A percentile compares a stretch with the other conserved stretches of the same genome.
Conservation (phyloP, 2,888 invertebrate genomes). For the Boloria euphrosyne region DNA sequence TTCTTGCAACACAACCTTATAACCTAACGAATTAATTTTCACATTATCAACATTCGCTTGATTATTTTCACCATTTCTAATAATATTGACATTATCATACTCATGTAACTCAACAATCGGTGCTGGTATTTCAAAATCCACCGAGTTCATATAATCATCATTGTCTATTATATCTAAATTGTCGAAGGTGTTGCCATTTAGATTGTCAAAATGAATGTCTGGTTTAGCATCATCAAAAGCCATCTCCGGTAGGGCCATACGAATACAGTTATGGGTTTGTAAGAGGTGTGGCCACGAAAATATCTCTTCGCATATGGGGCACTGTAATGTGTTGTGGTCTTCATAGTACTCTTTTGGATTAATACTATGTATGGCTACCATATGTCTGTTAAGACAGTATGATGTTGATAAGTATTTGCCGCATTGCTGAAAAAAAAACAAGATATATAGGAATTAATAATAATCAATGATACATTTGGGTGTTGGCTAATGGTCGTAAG, state of each 20-base stretch:
- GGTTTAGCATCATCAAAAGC: conserved; percentile 63
- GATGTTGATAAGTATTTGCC: conserved; percentile 59
- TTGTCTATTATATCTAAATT: conserved; percentile 52
- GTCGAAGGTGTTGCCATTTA: conserved; percentile 51
- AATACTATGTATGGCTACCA: conserved; percentile 53
- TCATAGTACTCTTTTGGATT: conserved; percentile 7
- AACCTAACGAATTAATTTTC: conserved; percentile 51
- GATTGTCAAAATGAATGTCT: conserved; percentile 63
- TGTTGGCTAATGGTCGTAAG: too few species aligned
- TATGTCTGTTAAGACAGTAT: conserved; percentile 61
- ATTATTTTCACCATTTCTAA: conserved; percentile 25
- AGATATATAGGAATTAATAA: not conserved
- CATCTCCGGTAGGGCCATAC: conserved; percentile 57
- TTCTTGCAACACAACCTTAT: conserved; percentile 65
- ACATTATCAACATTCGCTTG: conserved; percentile 25
- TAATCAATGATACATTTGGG: too few species aligned
- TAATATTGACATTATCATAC: conserved; percentile 44
- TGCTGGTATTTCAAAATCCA: conserved; percentile 70
- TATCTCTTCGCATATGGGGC: conserved; percentile 63
- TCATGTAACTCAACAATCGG: conserved; percentile 64
- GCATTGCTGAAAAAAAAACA: conserved; percentile 60
- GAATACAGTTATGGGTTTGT: conserved; percentile 60
- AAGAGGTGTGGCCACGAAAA: conserved; percentile 67
- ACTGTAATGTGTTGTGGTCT: conserved; percentile 49
- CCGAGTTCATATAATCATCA: conserved; percentile 56